phyloP scores from a whole-genome alignment of 2,113 vertebrate genomes.

The Ammodytes marinus region DNA sequence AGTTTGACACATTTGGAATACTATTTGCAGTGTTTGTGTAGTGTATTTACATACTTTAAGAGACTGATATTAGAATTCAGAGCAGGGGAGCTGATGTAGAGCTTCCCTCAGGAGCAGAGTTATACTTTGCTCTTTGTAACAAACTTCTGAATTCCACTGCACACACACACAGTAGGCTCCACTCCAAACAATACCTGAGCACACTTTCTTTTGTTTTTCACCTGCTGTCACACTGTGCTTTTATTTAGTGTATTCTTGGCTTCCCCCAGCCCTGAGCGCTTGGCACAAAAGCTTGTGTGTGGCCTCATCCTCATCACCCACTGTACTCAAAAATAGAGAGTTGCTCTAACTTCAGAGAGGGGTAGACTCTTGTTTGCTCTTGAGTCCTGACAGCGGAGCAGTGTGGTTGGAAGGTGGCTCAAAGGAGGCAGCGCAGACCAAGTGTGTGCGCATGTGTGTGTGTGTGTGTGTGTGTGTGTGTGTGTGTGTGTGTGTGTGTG shows the following conservation, averaged over 20 bases:
- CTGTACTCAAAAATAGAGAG: slow-evolving; percentile 73
- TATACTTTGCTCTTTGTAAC: slow-evolving; percentile 68
- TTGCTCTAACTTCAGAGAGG: slow-evolving; percentile 64
- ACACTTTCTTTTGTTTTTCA: slow-evolving; percentile 45
- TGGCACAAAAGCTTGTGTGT: slow-evolving; percentile 67
- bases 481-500: slow-evolving; percentile 21
- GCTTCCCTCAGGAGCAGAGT: slow-evolving; percentile 68
- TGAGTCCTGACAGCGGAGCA: slow-evolving; percentile 69
- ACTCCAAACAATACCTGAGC: slow-evolving; percentile 75
- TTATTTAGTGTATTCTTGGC: slow-evolving; percentile 73
- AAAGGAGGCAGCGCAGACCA: slow-evolving; percentile 52
- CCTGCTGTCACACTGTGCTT: slow-evolving; percentile 70
- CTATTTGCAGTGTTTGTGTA: slow-evolving; percentile 33
- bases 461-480: slow-evolving; percentile 30
- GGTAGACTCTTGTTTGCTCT: slow-evolving; percentile 63
- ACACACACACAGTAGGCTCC: slow-evolving; percentile 59
- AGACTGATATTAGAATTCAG: slow-evolving; percentile 65
- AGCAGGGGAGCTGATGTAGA: slow-evolving; percentile 62
- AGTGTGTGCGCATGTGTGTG: slow-evolving; percentile 22
- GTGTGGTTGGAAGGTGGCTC: slow-evolving; percentile 64
- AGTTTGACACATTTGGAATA: slow-evolving; percentile 25
- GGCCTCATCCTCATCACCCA: slow-evolving; percentile 66
- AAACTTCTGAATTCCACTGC: slow-evolving; percentile 73
- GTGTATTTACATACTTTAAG: slow-evolving; percentile 67
- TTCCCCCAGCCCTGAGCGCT: slow-evolving; percentile 70